Evolutionary conservation across 2,888 invertebrate species (phyloP), one percentile per base, ranked within the genome.

Genomic region (Pemphredon lugubris): DNA sequence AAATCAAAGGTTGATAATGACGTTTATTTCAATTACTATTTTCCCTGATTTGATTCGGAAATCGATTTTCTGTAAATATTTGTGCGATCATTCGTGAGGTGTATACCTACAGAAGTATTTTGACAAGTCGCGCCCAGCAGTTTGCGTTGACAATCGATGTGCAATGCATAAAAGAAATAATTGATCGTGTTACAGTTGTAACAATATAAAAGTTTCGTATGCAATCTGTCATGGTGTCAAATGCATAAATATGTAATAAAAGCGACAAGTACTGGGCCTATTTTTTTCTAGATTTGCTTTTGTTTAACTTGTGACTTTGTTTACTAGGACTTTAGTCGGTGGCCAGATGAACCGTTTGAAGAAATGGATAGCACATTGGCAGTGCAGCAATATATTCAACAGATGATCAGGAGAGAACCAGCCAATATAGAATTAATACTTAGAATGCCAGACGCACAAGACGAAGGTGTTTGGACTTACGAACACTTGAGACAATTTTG

Each of bases 381-480:
- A 80, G 98, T 99, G 53, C 99, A 99, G 89, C 99, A 99, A 89
- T 99, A 97, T 89, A 99, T 99, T 87, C 99, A 99, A 90, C 99
- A 99, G 91, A 94, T 97, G 79, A 99, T 99, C 82, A 93, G 97
- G 79, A 94, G 95, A 75, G 97, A 99, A 90, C 97, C 97, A 21
- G 94, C 96, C 7, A 97, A 98, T 91, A 95, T 99, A 67, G 98
- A 98, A 85, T 93, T 96, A 65, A 98, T 99, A 86, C 91, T 99
- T 51, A 97, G 95, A 84, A 97, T 98, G 92, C 99, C 99, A 1
- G 98, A 98, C 83, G 95, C 96, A 16, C 98, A 98, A 90, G 98
- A 99, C 89, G 98, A 98, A 90, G 98, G 99, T 37, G 99, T 99
- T 50, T 99, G 99, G 99, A 99, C 99, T 91, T 99, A 99, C 90